Base-by-base conservation (phyloP, 2,113 vertebrate species). In the Papio anubis region DNA sequence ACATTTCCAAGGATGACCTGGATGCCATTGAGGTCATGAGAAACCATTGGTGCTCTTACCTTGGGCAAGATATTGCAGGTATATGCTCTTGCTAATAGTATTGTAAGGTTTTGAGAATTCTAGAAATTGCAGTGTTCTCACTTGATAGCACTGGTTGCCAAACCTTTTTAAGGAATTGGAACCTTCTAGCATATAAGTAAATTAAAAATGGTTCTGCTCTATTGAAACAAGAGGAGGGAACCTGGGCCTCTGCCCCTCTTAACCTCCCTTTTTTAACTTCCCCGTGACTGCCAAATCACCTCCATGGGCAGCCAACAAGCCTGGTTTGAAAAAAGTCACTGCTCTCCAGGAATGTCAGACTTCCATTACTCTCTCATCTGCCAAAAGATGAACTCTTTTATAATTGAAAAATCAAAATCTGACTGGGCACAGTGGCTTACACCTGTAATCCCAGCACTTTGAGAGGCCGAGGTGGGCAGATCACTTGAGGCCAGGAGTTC, bases 61-160 rank as follows among this genome's bases (percentile, higher is more conserved):
- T 99, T 80, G 99, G 99, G 9, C 99, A 99, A n/a, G 99, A 99
- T 90, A 99, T 99, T 98, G 99, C 99, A 0, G 99, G 99, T 99
- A 95, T 99, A 95, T 97, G 98, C 89, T n/a, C 66, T 40, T 45
- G 48, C 18, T 17, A 21, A 0, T 90, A 3, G 73, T 84, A 8
- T 61, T 45, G 16, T 50, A 3, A 48, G 35, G 23, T 72, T 64
- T 75, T 40, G 8, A 32, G 35, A 75, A 61, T 87, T 75, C 10
- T 48, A 64, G 73, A 88, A 38, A 17, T 61, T 3, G 79, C 23
- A 72, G 5, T 85, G 70, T 12, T 45, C 35, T 52, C 6, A 16
- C 17, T 78, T 4, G 30, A 3, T 17, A 70, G 18, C 6, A 23
- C 14, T 64, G 43, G 76, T 45, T 61, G 12, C 73, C 70, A 45